Conservation (phyloP, 2,797 vertebrate species). For the Acipenser oxyrinchus region DNA sequence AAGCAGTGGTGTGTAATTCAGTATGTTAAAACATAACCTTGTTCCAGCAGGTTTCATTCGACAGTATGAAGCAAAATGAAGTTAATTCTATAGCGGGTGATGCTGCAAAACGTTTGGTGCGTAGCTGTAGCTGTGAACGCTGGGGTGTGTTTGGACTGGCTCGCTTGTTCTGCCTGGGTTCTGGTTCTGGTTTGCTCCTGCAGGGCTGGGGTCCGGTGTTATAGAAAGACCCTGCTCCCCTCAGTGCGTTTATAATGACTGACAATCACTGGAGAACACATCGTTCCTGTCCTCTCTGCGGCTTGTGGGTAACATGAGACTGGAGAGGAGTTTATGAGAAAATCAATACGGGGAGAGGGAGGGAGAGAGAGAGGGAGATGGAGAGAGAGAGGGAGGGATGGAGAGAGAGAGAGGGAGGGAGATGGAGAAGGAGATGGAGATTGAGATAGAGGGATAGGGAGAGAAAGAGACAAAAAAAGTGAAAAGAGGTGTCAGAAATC, state of each 20-base stretch:
- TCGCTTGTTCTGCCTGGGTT: no score
- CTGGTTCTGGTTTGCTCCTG: no score
- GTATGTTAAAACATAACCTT: no score
- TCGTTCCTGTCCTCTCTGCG: constrained; percentile 64
- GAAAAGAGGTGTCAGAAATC: constrained; percentile 36
- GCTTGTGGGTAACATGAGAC: constrained; percentile 35
- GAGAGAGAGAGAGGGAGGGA: constrained; percentile 24
- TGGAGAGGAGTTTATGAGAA: constrained; percentile 67
- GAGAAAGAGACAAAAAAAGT: constrained; percentile 3
- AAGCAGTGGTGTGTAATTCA: no score
- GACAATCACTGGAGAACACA: constrained; percentile 65
- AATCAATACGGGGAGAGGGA: constrained; percentile 55
- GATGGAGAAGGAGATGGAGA: constrained; percentile 15
- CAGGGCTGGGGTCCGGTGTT: no score
- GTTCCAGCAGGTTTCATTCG: no score
- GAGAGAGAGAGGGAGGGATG: constrained; percentile 24
- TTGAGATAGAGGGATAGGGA: background rate
- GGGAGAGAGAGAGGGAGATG: constrained; percentile 27
- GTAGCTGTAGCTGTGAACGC: no score
- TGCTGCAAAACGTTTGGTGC: no score
- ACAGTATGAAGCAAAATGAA: no score
- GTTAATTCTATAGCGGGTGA: no score
- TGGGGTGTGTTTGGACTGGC: no score
- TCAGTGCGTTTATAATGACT: constrained; percentile 22
- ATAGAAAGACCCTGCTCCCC: no score